phyloP scores from a whole-genome alignment of 2,888 invertebrate genomes.

The Melipona beecheii region DNA sequence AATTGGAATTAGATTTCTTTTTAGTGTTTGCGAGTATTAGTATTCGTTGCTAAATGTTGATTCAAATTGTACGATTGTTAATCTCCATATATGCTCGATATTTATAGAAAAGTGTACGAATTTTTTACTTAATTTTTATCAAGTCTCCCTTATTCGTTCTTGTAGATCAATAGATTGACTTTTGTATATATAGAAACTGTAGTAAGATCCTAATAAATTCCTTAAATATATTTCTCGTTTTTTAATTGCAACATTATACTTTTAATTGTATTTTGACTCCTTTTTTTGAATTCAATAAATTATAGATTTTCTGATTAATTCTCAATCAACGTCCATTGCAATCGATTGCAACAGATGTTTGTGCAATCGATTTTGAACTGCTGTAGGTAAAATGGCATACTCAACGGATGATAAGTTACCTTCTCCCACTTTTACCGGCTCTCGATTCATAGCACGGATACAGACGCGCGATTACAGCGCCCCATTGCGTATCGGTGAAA shows the following conservation, averaged over 20 bases:
- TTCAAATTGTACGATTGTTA: slow-evolving; percentile 2
- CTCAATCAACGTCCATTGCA: background rate
- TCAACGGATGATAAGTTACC: background rate
- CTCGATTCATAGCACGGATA: background rate
- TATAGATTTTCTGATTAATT: background rate
- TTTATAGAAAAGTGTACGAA: background rate
- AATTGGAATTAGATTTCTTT: slow-evolving; percentile 1
- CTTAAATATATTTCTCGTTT: slow-evolving; percentile 5
- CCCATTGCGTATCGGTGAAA: too few relatives aligned
- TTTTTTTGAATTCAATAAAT: background rate
- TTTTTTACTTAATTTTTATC: slow-evolving; percentile 39
- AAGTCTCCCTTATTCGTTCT: slow-evolving; percentile 17
- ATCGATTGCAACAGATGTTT: background rate
- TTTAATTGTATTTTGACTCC: background rate
- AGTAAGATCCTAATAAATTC: slow-evolving; percentile 56
- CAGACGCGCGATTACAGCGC: too few relatives aligned
- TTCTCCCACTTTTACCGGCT: background rate
- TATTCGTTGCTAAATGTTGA: slow-evolving; percentile 12
- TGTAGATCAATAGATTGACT: slow-evolving; percentile 31
- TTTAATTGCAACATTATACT: background rate
- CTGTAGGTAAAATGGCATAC: background rate
- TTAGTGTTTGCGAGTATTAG: background rate
- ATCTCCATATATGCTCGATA: background rate
- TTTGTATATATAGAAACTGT: slow-evolving; percentile 61
- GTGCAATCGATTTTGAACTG: background rate